Evolutionary conservation across 2,797 vertebrate genomes (phyloP).

Genomic region (Pachyuromys duprasi): DNA sequence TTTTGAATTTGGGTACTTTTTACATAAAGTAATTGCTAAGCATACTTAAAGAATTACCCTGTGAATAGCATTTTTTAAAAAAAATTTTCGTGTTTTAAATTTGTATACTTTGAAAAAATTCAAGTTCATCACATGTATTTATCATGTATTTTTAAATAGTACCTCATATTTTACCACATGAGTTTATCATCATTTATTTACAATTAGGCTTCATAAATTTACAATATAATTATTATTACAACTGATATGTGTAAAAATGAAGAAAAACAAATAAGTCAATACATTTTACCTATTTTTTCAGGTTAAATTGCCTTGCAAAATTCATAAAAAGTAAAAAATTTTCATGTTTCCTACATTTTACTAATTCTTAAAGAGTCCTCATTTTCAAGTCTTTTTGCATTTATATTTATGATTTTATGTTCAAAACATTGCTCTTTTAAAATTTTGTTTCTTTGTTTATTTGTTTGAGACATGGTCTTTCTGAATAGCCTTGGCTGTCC

Average conservation of each 20-base stretch:
- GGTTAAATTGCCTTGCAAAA: background rate
- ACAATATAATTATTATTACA: constrained; percentile 5
- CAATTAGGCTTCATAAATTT: background rate
- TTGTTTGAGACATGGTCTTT: background rate
- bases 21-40: background rate
- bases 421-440: background rate
- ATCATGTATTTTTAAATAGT: background rate
- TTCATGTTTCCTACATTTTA: background rate
- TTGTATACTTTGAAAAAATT: background rate
- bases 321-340: background rate
- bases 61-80: background rate
- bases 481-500: background rate
- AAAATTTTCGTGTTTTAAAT: background rate
- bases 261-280: background rate
- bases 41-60: background rate
- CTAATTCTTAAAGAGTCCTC: background rate
- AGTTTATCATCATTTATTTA: background rate
- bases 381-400: background rate
- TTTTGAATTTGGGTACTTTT: background rate
- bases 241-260: background rate
- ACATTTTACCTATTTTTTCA: background rate
- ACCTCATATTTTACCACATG: background rate
- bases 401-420: background rate
- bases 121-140: background rate
- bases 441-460: background rate